phyloP scores from a whole-genome alignment of 2,113 vertebrate genomes.

The Peromyscus leucopus region DNA sequence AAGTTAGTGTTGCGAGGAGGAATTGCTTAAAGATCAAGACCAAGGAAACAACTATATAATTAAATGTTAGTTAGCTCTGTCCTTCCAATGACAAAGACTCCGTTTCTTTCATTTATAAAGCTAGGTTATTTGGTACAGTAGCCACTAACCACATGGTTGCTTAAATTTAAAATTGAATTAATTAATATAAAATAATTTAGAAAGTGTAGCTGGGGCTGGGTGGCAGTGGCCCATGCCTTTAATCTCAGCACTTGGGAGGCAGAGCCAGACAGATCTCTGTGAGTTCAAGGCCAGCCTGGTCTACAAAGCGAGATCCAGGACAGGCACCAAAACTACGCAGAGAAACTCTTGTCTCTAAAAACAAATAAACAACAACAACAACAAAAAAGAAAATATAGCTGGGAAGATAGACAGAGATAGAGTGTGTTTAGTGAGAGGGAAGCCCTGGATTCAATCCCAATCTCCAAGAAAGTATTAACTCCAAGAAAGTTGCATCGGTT shows the following conservation, averaged over 20 bases:
- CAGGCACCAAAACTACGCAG: no score
- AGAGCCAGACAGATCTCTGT: no score
- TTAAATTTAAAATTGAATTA: constrained; percentile 35
- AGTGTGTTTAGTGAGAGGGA: neutral
- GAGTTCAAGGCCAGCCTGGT: no score
- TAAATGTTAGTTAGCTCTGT: constrained; percentile 8
- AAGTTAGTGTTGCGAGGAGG: constrained; percentile 13
- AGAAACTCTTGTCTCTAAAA: no score
- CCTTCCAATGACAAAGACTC: neutral
- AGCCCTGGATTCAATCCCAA: neutral
- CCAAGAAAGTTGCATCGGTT: neutral
- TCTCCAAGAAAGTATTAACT: neutral
- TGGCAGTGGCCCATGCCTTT: no score
- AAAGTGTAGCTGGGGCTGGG: neutral
- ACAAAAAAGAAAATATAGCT: neutral
- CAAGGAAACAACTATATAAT: neutral
- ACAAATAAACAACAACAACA: no score
- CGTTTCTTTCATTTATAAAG: constrained; percentile 21
- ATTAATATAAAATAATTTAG: constrained; percentile 28
- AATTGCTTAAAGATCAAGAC: constrained; percentile 10
- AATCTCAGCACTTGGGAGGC: no score
- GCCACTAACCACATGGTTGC: neutral
- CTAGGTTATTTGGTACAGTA: neutral
- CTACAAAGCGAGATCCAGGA: no score
- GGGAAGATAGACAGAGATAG: neutral